phyloP scores from a whole-genome alignment of 2,797 vertebrate genomes.

The Coranthus polyacanthus region DNA sequence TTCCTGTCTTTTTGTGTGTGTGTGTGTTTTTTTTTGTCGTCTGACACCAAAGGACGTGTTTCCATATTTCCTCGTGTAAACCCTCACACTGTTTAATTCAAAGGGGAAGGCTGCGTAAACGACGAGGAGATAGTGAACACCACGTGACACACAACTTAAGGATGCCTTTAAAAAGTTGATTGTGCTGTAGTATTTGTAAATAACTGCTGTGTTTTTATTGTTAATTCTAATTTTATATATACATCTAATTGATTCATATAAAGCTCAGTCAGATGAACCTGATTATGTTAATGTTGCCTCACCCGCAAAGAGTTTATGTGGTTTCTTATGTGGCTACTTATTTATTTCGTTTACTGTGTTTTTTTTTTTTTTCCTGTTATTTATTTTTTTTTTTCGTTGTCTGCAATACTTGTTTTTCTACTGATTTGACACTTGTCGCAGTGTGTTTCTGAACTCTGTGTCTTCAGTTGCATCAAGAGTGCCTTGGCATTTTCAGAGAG shows the following conservation, averaged over 20 bases:
- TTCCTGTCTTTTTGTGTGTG: slow-evolving; percentile 34
- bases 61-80: slow-evolving; percentile 10
- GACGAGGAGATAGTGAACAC: not conserved
- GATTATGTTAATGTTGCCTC: slow-evolving; percentile 42
- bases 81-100: slow-evolving; percentile 8
- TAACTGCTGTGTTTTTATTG: slow-evolving; percentile 8
- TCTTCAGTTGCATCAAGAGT: slow-evolving; percentile 82
- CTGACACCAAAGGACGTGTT: slow-evolving; percentile 15
- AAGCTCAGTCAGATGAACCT: slow-evolving; percentile 19
- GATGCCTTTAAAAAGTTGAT: slow-evolving; percentile 49
- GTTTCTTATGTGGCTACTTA: slow-evolving; percentile 22
- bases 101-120: slow-evolving; percentile 1
- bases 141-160: slow-evolving; percentile 12
- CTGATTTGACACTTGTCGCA: slow-evolving; percentile 37
- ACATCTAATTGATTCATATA: slow-evolving; percentile 11
- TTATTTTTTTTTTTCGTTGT: slow-evolving; percentile 12
- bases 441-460: slow-evolving; percentile 51
- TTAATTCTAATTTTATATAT: slow-evolving; percentile 16
- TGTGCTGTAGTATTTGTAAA: slow-evolving; percentile 37
- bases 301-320: slow-evolving; percentile 28
- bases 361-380: slow-evolving; percentile 12
- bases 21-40: slow-evolving; percentile 30
- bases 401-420: slow-evolving; percentile 1
- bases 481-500: slow-evolving; percentile 79
- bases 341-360: slow-evolving; percentile 8